phyloP scores from a whole-genome alignment of 2,888 invertebrate genomes.

The Allophyes oxyacanthae region DNA sequence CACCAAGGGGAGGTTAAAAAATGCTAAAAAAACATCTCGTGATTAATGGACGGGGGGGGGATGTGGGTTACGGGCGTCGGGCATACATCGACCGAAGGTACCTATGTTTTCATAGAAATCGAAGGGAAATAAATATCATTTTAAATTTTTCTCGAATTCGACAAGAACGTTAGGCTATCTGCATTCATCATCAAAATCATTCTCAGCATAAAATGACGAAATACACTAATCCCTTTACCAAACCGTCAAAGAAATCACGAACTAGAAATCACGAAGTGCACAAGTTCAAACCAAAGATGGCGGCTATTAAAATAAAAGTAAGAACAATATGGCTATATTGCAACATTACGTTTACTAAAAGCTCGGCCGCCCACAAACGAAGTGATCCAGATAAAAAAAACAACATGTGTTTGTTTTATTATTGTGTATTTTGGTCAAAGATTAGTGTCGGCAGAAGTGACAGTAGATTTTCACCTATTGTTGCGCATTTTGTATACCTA shows the following conservation, averaged over 20 bases:
- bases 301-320: slow-evolving; percentile 25
- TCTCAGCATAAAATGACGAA: slow-evolving; percentile 7
- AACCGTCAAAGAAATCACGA: slow-evolving; percentile 5
- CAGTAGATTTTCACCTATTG: too few species aligned
- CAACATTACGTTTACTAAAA: slow-evolving; percentile 46
- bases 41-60: too few species aligned
- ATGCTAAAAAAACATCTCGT: too few species aligned
- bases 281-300: slow-evolving; percentile 40
- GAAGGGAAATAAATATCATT: too few species aligned
- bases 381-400: slow-evolving; percentile 49
- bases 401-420: slow-evolving; percentile 41
- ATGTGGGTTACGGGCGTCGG: too few species aligned
- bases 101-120: too few species aligned
- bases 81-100: too few species aligned
- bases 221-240: slow-evolving; percentile 6
- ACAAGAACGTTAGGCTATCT: too few species aligned
- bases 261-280: slow-evolving; percentile 6
- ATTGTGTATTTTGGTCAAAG: neutral
- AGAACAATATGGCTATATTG: slow-evolving; percentile 44
- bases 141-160: too few species aligned
- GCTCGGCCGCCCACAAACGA: slow-evolving; percentile 47
- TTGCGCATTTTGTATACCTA: too few species aligned
- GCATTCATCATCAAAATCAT: too few species aligned
- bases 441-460: neutral
- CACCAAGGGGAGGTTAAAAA: too few species aligned